phyloP scores from a whole-genome alignment of 2,113 vertebrate species.

The Sapajus apella region DNA sequence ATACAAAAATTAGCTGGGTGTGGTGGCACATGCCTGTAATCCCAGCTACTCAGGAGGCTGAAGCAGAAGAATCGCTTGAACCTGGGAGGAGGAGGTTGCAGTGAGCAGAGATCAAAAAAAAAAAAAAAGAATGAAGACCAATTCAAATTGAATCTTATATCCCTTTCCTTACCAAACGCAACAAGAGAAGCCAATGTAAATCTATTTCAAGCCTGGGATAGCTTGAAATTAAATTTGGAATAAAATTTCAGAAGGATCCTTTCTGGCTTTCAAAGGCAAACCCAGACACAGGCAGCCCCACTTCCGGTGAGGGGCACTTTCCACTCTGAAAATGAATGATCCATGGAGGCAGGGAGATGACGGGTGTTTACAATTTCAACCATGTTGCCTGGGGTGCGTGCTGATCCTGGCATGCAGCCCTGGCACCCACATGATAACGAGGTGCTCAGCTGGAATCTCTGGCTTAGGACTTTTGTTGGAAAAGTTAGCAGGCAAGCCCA shows the following conservation, averaged over 20 bases:
- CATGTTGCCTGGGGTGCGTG: neutral
- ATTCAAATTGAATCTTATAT: neutral
- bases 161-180: neutral
- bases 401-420: neutral
- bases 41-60: too few relatives aligned
- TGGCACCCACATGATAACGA: neutral
- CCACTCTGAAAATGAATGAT: neutral
- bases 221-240: slow-evolving; percentile 6
- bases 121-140: neutral
- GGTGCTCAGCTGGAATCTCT: neutral
- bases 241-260: neutral
- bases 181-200: neutral
- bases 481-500: neutral
- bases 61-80: too few relatives aligned
- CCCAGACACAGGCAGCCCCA: neutral
- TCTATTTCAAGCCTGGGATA: neutral
- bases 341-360: neutral
- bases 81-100: too few relatives aligned
- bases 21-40: too few relatives aligned
- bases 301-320: neutral
- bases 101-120: too few relatives aligned
- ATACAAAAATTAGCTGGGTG: too few relatives aligned
- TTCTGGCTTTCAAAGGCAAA: slow-evolving; percentile 5
- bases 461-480: neutral
- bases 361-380: neutral